These are phyloP conservation scores for Felis chaus DNA, from an alignment of 2,113 vertebrate species.

Conservation along the genomic window DNA sequence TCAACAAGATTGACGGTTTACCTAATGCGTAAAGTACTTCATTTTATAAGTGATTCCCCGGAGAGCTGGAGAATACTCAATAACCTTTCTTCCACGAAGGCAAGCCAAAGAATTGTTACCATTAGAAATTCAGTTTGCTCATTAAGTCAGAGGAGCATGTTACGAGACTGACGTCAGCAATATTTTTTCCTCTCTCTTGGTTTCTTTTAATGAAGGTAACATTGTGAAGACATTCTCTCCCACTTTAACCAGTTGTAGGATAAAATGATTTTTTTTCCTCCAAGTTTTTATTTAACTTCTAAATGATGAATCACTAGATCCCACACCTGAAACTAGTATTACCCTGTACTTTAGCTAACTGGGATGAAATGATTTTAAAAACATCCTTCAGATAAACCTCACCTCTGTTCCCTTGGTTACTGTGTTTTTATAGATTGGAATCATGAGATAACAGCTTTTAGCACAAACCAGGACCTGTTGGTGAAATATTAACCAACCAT, in stretches of 20 bases:
- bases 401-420: neutral
- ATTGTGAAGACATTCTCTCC: slow-evolving; percentile 58
- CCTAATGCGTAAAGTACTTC: slow-evolving; percentile 77
- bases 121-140: slow-evolving; percentile 61
- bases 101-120: slow-evolving; percentile 71
- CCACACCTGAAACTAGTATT: neutral
- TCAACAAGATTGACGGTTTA: slow-evolving; percentile 81
- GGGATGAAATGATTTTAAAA: neutral
- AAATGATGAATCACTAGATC: neutral
- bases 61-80: slow-evolving; percentile 75
- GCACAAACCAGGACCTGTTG: neutral
- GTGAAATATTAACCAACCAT: neutral
- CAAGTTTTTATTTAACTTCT: neutral
- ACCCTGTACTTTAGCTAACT: neutral
- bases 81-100: slow-evolving; percentile 77
- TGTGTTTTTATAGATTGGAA: neutral
- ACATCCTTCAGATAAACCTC: neutral
- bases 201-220: slow-evolving; percentile 71
- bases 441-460: neutral
- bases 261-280: neutral
- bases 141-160: slow-evolving; percentile 52
- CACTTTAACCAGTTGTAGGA: neutral
- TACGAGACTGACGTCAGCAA: slow-evolving; percentile 60
- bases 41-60: slow-evolving; percentile 79
- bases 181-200: neutral